Evolutionary conservation across 2,888 invertebrate genomes (phyloP).

Genomic region (Leptodirus hochenwartii): DNA sequence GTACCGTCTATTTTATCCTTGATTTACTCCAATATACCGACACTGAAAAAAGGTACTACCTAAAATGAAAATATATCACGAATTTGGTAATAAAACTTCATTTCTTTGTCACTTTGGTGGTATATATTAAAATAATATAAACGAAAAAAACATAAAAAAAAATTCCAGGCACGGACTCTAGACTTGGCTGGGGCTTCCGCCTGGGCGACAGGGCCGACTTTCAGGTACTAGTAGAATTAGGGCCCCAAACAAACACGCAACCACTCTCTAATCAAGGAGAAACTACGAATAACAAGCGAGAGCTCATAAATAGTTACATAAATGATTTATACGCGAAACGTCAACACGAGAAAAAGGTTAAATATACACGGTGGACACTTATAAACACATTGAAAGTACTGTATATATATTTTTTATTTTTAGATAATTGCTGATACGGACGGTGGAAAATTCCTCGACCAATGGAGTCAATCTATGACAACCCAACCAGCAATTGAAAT

Average conservation of each 20-base stretch:
- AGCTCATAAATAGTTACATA: constrained; percentile 24
- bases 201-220: constrained; percentile 66
- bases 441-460: constrained; percentile 36
- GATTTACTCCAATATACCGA: constrained; percentile 69
- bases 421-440: constrained; percentile 31
- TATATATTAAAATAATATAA: too few species aligned
- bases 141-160: constrained; percentile 1
- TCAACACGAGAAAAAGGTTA: constrained; percentile 26
- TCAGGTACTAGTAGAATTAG: constrained; percentile 54
- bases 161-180: constrained; percentile 55
- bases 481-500: neutral
- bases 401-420: constrained; percentile 1
- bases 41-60: constrained; percentile 61
- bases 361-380: too few species aligned
- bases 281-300: constrained; percentile 27
- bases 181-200: constrained; percentile 59
- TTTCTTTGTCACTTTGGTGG: too few species aligned
- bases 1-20: constrained; percentile 59
- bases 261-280: constrained; percentile 33
- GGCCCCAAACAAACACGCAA: constrained; percentile 57
- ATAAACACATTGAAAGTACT: constrained; percentile 3
- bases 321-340: constrained; percentile 23
- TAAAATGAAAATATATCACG: neutral
- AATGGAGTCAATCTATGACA: constrained; percentile 36
- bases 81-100: constrained; percentile 11